A percentile compares a stretch with the other conserved stretches of the same genome.
Evolutionary conservation across 1,140 invertebrate genomes (phyloP).

Genomic region (Harpegnathos saltator): DNA sequence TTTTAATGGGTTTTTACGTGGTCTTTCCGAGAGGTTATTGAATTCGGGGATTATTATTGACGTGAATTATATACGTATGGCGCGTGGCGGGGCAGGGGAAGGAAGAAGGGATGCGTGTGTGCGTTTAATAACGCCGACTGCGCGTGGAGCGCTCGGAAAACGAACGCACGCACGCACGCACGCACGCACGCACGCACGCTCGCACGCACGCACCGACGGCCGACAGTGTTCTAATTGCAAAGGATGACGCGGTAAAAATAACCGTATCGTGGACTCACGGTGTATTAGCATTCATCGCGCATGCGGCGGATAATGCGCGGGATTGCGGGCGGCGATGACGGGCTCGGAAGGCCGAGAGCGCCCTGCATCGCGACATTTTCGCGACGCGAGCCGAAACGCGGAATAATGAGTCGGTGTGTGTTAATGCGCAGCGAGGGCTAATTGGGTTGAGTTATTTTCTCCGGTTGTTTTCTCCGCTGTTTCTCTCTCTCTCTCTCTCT

Average conservation of each 20-base stretch:
- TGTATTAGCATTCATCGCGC: conserved; percentile 34
- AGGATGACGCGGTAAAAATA: conserved; percentile 35
- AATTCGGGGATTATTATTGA: not conserved
- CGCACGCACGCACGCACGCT: no score
- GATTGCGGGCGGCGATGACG: no score
- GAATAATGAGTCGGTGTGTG: no score
- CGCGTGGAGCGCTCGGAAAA: no score
- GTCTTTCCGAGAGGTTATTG: not conserved
- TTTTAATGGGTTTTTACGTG: not conserved
- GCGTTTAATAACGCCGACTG: not conserved
- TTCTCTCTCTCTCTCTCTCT: no score
- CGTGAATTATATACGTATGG: not conserved
- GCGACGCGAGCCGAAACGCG: no score
- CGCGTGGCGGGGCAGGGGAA: no score
- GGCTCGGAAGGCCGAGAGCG: no score
- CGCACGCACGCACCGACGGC: conserved; percentile 32
- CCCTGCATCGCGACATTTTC: conserved; percentile 4
- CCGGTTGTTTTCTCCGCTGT: no score
- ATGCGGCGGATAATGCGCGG: conserved; percentile 43
- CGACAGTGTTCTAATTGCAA: conserved; percentile 36
- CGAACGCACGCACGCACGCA: no score
- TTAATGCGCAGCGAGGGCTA: no score
- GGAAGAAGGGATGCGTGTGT: not conserved
- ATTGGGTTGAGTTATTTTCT: no score
- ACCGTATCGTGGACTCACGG: not conserved